A percentile compares a stretch with the other conserved stretches of the same genome.
Conservation (phyloP, 2,113 vertebrate genomes). For the Sceloporus tristichus region DNA sequence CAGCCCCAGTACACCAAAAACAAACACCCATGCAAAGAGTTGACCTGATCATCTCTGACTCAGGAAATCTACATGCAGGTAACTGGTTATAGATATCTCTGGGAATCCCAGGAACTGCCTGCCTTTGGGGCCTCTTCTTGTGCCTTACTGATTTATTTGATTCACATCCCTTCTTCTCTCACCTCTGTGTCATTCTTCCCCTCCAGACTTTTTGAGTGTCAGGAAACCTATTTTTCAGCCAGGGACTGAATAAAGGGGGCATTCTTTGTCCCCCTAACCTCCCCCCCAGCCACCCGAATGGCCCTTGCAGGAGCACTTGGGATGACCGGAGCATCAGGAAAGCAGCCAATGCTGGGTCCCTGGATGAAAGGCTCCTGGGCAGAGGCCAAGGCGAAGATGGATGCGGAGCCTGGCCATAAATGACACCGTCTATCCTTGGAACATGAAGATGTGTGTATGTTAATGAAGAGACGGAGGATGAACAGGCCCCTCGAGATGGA, state of each 20-base stretch:
- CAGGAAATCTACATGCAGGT: no score
- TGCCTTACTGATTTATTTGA: no score
- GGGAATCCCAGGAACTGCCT: no score
- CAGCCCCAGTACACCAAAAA: background rate
- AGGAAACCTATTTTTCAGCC: no score
- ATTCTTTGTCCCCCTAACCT: no score
- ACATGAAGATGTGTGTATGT: constrained; percentile 65
- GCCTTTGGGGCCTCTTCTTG: no score
- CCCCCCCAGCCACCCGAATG: no score
- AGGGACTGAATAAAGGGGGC: background rate
- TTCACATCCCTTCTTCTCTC: no score
- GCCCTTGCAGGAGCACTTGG: background rate
- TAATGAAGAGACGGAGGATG: constrained; percentile 59
- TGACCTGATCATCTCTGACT: no score
- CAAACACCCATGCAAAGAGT: background rate
- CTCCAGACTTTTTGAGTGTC: no score
- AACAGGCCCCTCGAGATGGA: constrained; percentile 36
- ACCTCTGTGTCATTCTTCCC: no score
- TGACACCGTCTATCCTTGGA: constrained; percentile 68
- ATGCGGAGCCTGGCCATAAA: constrained; percentile 58
- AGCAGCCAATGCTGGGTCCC: background rate
- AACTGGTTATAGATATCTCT: no score
- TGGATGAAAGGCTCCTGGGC: constrained; percentile 26
- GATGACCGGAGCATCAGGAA: constrained; percentile 50
- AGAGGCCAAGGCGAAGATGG: constrained; percentile 47